Conservation (phyloP, 2,113 vertebrate genomes). For the Atlantisia rogersi region DNA sequence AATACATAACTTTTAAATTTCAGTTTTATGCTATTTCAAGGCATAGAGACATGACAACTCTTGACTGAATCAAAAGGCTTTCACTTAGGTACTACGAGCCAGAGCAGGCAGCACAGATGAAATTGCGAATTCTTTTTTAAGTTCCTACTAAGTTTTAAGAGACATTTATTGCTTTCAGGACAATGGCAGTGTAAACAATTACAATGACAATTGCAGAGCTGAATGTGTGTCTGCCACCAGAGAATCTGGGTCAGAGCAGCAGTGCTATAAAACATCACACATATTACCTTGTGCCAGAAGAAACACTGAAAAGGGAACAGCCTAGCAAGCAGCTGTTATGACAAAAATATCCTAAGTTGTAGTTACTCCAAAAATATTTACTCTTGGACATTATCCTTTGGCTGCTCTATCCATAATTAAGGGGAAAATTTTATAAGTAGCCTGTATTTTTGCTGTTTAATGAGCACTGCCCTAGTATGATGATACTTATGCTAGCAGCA, state of each 20-base stretch:
- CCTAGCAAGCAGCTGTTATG: neutral
- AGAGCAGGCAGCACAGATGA: neutral
- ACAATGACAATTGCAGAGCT: neutral
- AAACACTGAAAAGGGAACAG: neutral
- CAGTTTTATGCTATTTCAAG: too few species aligned
- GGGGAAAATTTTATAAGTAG: neutral
- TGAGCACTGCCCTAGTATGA: neutral
- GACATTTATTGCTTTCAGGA: neutral
- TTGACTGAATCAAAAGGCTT: neutral
- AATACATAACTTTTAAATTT: neutral
- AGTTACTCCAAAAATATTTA: constrained; percentile 19
- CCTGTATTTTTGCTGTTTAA: neutral
- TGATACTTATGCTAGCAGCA: neutral
- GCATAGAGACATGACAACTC: neutral
- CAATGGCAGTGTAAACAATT: neutral
- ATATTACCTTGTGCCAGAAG: constrained; percentile 8
- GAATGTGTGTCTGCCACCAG: neutral
- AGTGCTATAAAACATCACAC: neutral
- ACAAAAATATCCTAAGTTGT: neutral
- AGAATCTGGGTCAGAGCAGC: neutral
- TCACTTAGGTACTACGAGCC: neutral
- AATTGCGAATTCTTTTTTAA: neutral
- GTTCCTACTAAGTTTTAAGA: neutral
- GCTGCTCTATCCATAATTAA: neutral
- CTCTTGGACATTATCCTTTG: neutral